Conservation (phyloP, 2,113 vertebrate genomes). For the Tachycineta bicolor region DNA sequence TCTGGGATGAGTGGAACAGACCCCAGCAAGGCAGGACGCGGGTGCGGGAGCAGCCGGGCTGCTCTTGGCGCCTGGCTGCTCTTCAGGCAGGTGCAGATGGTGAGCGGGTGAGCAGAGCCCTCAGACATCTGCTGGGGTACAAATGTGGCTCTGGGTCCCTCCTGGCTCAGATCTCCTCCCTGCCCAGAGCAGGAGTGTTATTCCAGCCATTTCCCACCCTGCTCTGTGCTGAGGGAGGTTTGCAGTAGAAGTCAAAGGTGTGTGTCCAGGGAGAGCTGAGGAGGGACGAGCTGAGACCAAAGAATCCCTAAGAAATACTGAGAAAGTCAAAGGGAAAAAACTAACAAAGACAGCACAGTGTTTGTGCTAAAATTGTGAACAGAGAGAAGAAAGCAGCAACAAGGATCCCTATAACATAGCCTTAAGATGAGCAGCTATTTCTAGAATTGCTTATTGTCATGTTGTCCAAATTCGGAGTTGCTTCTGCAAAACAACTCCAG, state of each 20-base stretch:
- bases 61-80: neutral
- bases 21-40: neutral
- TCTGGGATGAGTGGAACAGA: neutral
- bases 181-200: neutral
- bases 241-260: neutral
- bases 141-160: slow-evolving; percentile 37
- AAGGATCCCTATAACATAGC: neutral
- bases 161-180: slow-evolving; percentile 27
- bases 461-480: neutral
- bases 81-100: slow-evolving; percentile 36
- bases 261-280: neutral
- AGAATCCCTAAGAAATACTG: neutral
- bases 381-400: neutral
- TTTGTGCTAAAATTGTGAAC: neutral
- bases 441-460: slow-evolving; percentile 45
- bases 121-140: slow-evolving; percentile 42
- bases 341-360: neutral
- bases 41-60: neutral
- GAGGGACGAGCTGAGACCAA: neutral
- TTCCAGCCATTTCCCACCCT: slow-evolving; percentile 39
- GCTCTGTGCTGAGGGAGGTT: neutral
- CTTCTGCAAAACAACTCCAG: slow-evolving; percentile 52
- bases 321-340: neutral
- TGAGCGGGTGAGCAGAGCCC: slow-evolving; percentile 6
- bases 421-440: slow-evolving; percentile 54